Evolutionary conservation across 2,888 invertebrate species (phyloP).

Genomic region (Clepsis dumicolana): DNA sequence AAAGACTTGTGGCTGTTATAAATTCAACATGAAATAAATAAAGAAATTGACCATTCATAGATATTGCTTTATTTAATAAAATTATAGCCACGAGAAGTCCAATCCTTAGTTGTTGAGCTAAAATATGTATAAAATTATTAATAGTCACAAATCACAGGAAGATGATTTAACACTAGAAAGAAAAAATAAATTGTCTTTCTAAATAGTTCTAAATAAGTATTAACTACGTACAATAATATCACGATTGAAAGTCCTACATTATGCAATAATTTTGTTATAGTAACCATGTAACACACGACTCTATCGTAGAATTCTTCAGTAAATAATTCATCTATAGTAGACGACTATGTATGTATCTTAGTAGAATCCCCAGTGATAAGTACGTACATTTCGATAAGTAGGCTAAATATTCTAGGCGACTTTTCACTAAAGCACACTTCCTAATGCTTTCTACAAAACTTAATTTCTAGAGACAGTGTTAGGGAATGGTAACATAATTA

Average conservation of each 20-base stretch:
- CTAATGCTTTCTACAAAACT: constrained; percentile 45
- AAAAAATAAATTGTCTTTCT: constrained; percentile 68
- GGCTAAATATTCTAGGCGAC: constrained; percentile 70
- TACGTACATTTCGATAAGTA: constrained; percentile 58
- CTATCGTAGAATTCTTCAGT: constrained; percentile 40
- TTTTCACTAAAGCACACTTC: constrained; percentile 62
- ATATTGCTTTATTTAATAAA: constrained; percentile 82
- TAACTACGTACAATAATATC: constrained; percentile 63
- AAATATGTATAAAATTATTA: constrained; percentile 81
- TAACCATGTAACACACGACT: constrained; percentile 35
- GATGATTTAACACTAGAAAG: constrained; percentile 70
- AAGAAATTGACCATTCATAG: constrained; percentile 51
- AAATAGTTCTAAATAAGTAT: constrained; percentile 63
- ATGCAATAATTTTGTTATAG: constrained; percentile 33
- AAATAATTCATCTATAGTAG: constrained; percentile 41
- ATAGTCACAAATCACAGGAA: constrained; percentile 84
- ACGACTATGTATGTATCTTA: constrained; percentile 18
- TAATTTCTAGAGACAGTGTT: constrained; percentile 41
- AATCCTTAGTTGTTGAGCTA: constrained; percentile 76
- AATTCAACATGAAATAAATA: constrained; percentile 38
- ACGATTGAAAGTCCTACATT: constrained; percentile 68
- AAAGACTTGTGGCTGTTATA: too few species aligned
- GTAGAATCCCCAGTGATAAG: constrained; percentile 51
- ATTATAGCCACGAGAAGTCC: constrained; percentile 79
- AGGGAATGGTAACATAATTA: constrained; percentile 33